Conservation (phyloP, 2,888 invertebrate genomes). For the Chrysolina oricalcia region DNA sequence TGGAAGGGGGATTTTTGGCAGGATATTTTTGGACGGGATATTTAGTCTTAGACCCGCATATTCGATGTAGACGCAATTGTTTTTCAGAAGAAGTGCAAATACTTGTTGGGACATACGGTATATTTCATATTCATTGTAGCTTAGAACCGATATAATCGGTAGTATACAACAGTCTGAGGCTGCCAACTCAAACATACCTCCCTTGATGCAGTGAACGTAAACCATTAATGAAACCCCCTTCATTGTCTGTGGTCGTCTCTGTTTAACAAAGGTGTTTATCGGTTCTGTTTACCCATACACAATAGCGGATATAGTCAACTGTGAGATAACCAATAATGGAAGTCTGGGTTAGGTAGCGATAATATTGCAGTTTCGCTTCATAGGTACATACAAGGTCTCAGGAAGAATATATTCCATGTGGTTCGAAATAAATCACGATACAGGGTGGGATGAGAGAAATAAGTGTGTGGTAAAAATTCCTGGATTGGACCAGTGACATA, state of each 20-base stretch:
- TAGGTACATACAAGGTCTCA: neutral
- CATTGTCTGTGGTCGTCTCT: constrained; percentile 8
- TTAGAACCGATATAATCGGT: constrained; percentile 1
- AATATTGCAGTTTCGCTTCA: neutral
- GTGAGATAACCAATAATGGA: constrained; percentile 8
- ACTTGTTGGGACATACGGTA: too few species aligned
- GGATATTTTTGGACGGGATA: too few species aligned
- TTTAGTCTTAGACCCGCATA: too few species aligned
- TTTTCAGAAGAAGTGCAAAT: too few species aligned
- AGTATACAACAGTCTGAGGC: neutral
- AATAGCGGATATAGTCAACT: constrained; percentile 11
- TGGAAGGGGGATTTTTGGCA: too few species aligned
- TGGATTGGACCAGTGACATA: too few species aligned
- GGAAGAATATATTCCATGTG: too few species aligned
- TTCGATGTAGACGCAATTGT: too few species aligned
- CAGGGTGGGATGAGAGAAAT: too few species aligned
- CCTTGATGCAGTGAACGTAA: constrained; percentile 2
- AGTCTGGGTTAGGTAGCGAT: neutral
- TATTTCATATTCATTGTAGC: too few species aligned
- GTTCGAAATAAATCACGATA: too few species aligned
- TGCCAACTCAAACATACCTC: constrained; percentile 13
- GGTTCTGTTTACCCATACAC: neutral
- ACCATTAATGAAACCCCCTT: constrained; percentile 8
- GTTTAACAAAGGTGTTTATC: constrained; percentile 14
- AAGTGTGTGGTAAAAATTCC: too few species aligned